These are phyloP conservation scores for Oikopleura dioica DNA, from an alignment of 23 tunicate species.

Conservation along the genomic window DNA sequence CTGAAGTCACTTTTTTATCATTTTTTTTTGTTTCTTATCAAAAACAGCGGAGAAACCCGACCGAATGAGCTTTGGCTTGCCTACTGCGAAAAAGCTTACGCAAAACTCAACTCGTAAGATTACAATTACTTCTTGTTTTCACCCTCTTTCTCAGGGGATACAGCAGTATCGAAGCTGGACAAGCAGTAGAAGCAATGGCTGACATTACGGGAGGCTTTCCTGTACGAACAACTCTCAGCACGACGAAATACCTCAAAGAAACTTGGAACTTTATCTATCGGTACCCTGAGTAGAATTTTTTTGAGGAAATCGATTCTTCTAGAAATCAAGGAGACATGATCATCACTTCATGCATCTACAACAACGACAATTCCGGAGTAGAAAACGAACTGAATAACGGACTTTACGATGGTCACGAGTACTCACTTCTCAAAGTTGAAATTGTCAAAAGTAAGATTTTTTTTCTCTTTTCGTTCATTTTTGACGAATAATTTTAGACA, in stretches of 20 bases:
- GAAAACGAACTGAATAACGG: not conserved
- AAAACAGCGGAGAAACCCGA: not conserved
- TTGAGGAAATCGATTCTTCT: too few relatives aligned
- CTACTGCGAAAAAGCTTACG: slow-evolving; percentile 1
- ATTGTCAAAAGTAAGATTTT: not conserved
- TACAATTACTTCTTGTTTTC: too few relatives aligned
- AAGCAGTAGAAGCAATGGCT: not conserved
- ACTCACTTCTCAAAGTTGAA: not conserved
- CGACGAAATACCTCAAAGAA: not conserved
- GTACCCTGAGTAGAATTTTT: too few relatives aligned
- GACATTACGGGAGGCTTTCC: not conserved
- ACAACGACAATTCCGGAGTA: not conserved
- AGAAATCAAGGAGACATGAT: not conserved
- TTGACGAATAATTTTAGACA: too few relatives aligned
- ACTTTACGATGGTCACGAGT: not conserved
- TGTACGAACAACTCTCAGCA: not conserved
- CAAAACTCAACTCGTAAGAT: too few relatives aligned
- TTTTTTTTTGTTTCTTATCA: not conserved
- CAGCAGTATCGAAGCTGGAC: not conserved
- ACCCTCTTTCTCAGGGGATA: not conserved
- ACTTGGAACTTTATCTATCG: not conserved
- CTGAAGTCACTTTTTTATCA: not conserved
- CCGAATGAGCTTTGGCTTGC: slow-evolving; percentile 3
- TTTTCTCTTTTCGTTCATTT: too few relatives aligned
- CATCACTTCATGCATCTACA: not conserved